Evolutionary conservation across 1,140 invertebrate species (phyloP).

Genomic region (Euwallacea similis): DNA sequence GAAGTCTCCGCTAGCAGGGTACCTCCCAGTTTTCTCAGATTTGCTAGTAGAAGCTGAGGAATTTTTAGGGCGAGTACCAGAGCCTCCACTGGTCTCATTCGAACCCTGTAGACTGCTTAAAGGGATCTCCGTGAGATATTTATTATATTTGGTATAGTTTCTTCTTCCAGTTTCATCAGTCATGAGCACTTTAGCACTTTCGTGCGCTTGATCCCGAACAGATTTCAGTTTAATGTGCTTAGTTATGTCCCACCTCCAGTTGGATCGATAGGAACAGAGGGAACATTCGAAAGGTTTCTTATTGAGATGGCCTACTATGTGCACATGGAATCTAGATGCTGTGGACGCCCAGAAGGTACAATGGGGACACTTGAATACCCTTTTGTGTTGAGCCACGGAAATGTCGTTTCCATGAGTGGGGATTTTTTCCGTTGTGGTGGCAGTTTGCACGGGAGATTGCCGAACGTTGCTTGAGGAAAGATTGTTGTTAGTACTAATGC

Average conservation of each 20-base stretch:
- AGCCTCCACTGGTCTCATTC: slow-evolving; percentile 51
- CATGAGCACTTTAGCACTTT: slow-evolving; percentile 78
- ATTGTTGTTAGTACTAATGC: slow-evolving; percentile 23
- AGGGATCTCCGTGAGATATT: slow-evolving; percentile 76
- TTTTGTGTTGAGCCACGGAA: slow-evolving; percentile 50
- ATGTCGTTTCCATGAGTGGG: slow-evolving; percentile 54
- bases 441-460: slow-evolving; percentile 31
- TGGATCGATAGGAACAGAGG: slow-evolving; percentile 87
- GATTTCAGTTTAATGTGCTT: slow-evolving; percentile 92
- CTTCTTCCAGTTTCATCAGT: slow-evolving; percentile 87
- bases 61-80: slow-evolving; percentile 47
- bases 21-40: slow-evolving; percentile 56
- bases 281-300: slow-evolving; percentile 95
- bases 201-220: slow-evolving; percentile 77
- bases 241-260: slow-evolving; percentile 95
- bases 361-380: slow-evolving; percentile 86
- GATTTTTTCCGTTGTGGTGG: slow-evolving; percentile 47
- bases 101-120: slow-evolving; percentile 47
- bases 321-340: slow-evolving; percentile 89
- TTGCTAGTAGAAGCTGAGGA: slow-evolving; percentile 47
- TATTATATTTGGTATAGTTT: slow-evolving; percentile 92
- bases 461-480: slow-evolving; percentile 14
- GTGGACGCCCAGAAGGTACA: slow-evolving; percentile 89
- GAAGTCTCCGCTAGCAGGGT: slow-evolving; percentile 50
- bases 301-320: slow-evolving; percentile 89